Base-by-base conservation (phyloP, 2,113 vertebrate species). In the Ophthalmolycus amberensis region DNA sequence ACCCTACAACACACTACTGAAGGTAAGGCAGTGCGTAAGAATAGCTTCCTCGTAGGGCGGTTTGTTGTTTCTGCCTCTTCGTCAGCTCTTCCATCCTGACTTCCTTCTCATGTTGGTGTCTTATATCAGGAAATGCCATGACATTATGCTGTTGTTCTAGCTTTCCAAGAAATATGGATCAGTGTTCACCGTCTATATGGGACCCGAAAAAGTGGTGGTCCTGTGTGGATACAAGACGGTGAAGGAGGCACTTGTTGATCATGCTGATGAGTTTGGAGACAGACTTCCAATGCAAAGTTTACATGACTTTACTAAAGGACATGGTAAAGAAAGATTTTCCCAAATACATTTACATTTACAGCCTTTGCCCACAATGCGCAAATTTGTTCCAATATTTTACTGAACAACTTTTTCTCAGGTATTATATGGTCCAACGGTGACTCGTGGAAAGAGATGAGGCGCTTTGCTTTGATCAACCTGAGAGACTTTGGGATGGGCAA, bases 401-500 rank as follows among this genome's bases (percentile, higher is more conserved):
- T 67, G 25, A 29, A 18, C 22, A 2, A 10, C 14, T 63, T 58
- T 5, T 29, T 58, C 10, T 64, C 50, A 90, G 90, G 90, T 1
- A 32, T 89, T 54, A 0, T 77, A 1, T 90, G 84, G 81, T 40
- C 68, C 18, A 91, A 92, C 0, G 81, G 90, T 0, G 83, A 91
- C 0, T 72, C 69, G 0, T 93, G 88, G 92, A 92, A 59, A 58
- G 90, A 93, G n/a, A 88, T 93, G 85, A 73, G 90, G 0, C 72
- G 81, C 42, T 92, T 93, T 18, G 32, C 77, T 12, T 12, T 93
- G 79, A 84, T 22, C 0, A 93, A 89, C 48, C 80, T 93, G 14
- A 79, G 48, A 71, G 86, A 93, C 37, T 92, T 86, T 66, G 90
- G 92, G 32, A 93, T 93, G 90, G 92, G 92, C 0, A 92, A 87